Conservation (phyloP, 2,797 vertebrate species). For the Cyprinodon diabolis region DNA sequence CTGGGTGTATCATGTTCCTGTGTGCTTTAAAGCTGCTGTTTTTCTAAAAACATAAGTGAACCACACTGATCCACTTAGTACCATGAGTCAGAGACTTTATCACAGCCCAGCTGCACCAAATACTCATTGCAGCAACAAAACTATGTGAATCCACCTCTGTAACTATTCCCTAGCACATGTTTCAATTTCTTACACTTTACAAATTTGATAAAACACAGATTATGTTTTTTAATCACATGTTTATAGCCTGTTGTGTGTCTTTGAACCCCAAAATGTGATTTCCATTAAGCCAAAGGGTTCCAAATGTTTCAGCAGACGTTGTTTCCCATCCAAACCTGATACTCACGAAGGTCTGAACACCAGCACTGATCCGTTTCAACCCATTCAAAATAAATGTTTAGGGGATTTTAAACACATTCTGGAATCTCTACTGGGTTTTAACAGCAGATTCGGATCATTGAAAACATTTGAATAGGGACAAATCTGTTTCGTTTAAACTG, state of each 20-base stretch:
- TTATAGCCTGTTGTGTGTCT: not conserved
- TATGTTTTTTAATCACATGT: not conserved
- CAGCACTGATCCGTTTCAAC: not conserved
- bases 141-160: not conserved
- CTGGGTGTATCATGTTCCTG: not conserved
- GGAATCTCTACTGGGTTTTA: not conserved
- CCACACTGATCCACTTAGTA: not conserved
- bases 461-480: not conserved
- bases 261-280: slow-evolving; percentile 4
- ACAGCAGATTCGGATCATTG: not conserved
- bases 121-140: not conserved
- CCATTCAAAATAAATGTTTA: not conserved
- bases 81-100: not conserved
- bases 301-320: slow-evolving; percentile 5
- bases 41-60: not conserved
- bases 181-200: slow-evolving; percentile 1
- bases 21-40: not conserved
- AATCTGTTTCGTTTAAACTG: not conserved
- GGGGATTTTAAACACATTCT: not conserved
- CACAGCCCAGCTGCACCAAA: slow-evolving; percentile 1
- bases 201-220: slow-evolving; percentile 7
- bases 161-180: not conserved
- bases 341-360: slow-evolving; percentile 3
- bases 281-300: slow-evolving; percentile 2
- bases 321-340: slow-evolving; percentile 8